Evolutionary conservation across 1,140 invertebrate genomes (phyloP).

Genomic region (Trachelipus rathkii): DNA sequence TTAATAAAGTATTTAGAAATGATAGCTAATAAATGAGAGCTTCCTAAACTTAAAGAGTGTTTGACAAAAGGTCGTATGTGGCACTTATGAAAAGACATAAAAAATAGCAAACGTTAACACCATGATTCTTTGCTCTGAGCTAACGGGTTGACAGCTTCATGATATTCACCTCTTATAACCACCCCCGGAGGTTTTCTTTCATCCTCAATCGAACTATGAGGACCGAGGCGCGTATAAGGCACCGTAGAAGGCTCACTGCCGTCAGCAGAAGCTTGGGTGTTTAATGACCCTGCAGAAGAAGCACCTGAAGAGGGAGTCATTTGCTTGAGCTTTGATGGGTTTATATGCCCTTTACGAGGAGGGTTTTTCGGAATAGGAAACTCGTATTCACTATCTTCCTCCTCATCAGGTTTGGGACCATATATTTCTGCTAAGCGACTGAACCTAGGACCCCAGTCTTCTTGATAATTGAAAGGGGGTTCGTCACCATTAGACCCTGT

Average conservation of each 20-base stretch:
- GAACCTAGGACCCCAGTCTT: neutral
- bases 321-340: neutral
- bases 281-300: neutral
- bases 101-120: neutral
- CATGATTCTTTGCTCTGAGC: neutral
- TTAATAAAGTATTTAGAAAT: neutral
- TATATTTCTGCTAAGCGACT: neutral
- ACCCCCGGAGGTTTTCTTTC: neutral
- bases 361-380: neutral
- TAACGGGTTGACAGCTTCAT: neutral
- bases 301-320: neutral
- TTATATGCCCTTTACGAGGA: neutral
- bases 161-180: neutral
- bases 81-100: neutral
- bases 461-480: neutral
- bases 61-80: neutral
- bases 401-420: neutral
- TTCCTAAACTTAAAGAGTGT: too few relatives aligned
- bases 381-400: neutral
- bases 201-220: neutral
- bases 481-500: neutral
- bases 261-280: neutral
- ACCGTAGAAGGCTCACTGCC: conserved; percentile 3
- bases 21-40: too few relatives aligned
- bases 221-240: neutral